Evolutionary conservation across 2,113 vertebrate genomes (phyloP).

Genomic region (Hipposideros armiger): DNA sequence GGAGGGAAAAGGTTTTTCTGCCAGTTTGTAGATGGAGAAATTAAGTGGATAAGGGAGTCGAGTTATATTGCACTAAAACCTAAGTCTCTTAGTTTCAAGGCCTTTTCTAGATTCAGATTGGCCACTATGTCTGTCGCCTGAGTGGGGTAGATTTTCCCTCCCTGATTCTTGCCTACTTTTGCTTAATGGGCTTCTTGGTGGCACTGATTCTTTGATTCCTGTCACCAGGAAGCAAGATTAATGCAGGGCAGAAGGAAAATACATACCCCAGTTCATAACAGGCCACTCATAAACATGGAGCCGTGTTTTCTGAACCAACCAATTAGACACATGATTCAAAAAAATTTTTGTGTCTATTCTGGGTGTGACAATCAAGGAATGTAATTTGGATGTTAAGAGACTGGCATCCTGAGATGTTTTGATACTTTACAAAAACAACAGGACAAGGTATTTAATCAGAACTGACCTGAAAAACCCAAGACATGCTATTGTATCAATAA

Average conservation of each 20-base stretch:
- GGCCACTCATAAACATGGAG: background rate
- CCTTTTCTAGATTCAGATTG: background rate
- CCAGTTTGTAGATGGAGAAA: background rate
- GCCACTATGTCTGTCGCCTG: background rate
- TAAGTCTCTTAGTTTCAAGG: background rate
- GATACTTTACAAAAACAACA: slow-evolving; percentile 3
- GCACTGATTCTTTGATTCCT: background rate
- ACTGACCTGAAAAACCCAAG: background rate
- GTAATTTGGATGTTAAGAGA: slow-evolving; percentile 7
- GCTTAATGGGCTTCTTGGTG: background rate
- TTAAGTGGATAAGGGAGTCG: background rate
- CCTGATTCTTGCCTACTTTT: background rate
- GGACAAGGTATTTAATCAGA: background rate
- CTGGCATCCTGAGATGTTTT: background rate
- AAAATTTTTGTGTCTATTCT: background rate
- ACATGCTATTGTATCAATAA: background rate
- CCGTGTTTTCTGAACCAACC: slow-evolving; percentile 10
- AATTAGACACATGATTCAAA: background rate
- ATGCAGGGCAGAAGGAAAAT: background rate
- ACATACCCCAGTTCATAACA: background rate
- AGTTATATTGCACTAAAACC: background rate
- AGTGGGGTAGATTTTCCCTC: background rate
- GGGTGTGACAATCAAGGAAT: background rate
- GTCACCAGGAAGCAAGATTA: background rate
- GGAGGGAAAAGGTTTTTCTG: background rate